Conservation (phyloP, 2,113 vertebrate species). For the Phalacrocorax pelagicus region DNA sequence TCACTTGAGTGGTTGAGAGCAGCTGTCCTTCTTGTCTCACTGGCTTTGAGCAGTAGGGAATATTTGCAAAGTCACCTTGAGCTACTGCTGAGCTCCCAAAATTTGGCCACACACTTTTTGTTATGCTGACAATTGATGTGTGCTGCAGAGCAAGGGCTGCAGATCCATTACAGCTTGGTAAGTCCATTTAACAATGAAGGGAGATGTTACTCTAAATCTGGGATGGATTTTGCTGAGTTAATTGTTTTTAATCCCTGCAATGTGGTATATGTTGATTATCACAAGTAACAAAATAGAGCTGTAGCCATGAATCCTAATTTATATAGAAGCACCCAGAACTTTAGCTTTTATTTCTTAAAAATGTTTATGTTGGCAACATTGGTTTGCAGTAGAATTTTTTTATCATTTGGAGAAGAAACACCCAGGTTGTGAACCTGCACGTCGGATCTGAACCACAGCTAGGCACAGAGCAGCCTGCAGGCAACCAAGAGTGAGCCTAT, state of each 20-base stretch:
- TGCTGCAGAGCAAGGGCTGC: neutral
- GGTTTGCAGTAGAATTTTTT: neutral
- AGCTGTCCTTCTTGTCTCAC: neutral
- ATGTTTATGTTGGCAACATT: neutral
- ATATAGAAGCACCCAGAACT: slow-evolving; percentile 72
- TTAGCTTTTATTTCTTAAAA: slow-evolving; percentile 1
- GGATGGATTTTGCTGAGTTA: neutral
- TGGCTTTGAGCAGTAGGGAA: neutral
- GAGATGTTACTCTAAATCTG: neutral
- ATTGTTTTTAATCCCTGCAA: neutral
- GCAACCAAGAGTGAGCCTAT: neutral
- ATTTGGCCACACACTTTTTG: neutral
- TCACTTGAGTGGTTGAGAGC: neutral
- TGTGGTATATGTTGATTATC: neutral
- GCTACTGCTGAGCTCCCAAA: neutral
- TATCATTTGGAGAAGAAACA: neutral
- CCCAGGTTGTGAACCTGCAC: neutral
- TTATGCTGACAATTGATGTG: neutral
- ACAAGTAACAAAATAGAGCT: neutral
- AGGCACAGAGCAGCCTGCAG: neutral
- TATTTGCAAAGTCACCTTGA: slow-evolving; percentile 15
- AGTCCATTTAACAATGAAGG: neutral
- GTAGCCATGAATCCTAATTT: slow-evolving; percentile 66
- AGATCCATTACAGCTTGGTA: neutral
- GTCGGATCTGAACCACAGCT: neutral